A percentile compares a stretch with the other conserved stretches of the same genome.
These are phyloP conservation scores for Darevskia nairensis DNA, from an alignment of 2,797 vertebrate genomes.

Conservation along the genomic window DNA sequence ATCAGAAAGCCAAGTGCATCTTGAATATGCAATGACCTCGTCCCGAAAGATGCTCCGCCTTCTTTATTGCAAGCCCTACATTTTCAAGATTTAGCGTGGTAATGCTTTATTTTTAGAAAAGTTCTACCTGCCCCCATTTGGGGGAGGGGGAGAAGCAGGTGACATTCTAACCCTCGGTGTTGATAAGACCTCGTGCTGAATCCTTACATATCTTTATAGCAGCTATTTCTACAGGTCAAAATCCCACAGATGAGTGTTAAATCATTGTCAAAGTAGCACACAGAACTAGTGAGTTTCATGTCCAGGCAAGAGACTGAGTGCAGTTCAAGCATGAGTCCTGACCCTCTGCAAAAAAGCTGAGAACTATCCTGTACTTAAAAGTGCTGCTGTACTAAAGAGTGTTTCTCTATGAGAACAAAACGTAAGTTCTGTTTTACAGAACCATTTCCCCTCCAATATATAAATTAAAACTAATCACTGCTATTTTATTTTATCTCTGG, in stretches of 20 bases:
- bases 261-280: neutral
- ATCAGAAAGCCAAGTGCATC: constrained; percentile 9
- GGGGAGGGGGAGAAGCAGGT: no score
- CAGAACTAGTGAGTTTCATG: neutral
- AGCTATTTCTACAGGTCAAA: neutral
- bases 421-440: neutral
- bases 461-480: constrained; percentile 22
- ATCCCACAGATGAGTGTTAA: neutral
- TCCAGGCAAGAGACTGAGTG: neutral
- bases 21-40: neutral
- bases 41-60: neutral
- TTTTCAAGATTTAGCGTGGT: neutral
- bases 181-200: no score
- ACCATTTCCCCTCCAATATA: neutral
- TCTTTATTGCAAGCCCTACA: neutral
- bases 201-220: neutral
- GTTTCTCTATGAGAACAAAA: neutral
- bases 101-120: neutral
- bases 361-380: neutral
- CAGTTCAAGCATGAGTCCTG: no score
- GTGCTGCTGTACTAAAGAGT: neutral
- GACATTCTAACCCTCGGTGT: no score
- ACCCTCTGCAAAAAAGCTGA: neutral
- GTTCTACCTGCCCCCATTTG: neutral
- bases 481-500: neutral